These are phyloP conservation scores for Argentina silus DNA, from an alignment of 2,797 vertebrate genomes.

Conservation along the genomic window DNA sequence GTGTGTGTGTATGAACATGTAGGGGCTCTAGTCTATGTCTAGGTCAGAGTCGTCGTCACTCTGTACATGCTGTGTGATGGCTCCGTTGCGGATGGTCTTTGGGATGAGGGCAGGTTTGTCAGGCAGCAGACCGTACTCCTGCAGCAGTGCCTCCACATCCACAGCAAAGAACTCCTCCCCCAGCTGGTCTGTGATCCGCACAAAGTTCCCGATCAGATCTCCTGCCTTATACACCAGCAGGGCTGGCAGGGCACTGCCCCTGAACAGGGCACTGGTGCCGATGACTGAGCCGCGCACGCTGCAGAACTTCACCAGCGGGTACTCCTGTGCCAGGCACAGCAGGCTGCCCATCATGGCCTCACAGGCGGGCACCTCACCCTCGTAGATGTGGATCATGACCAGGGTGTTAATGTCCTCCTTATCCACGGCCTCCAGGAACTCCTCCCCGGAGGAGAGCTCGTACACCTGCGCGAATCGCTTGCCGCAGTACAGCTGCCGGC, in stretches of 20 bases:
- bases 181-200: constrained; percentile 95
- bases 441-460: constrained; percentile 88
- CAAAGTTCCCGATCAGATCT: constrained; percentile 96
- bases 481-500: constrained; percentile 85
- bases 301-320: constrained; percentile 94
- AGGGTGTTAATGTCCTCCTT: constrained; percentile 89
- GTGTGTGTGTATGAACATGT: constrained; percentile 16
- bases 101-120: constrained; percentile 83
- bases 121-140: constrained; percentile 93
- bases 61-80: constrained; percentile 79
- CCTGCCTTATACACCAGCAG: constrained; percentile 94
- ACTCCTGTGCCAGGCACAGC: constrained; percentile 92
- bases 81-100: constrained; percentile 81
- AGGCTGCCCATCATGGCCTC: constrained; percentile 94
- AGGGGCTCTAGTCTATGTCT: constrained; percentile 89
- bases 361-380: constrained; percentile 85
- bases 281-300: constrained; percentile 90
- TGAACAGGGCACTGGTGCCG: constrained; percentile 90
- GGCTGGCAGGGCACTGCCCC: constrained; percentile 90
- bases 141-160: constrained; percentile 93
- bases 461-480: constrained; percentile 89
- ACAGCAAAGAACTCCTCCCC: constrained; percentile 98
- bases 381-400: constrained; percentile 96
- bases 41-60: constrained; percentile 89
- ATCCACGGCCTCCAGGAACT: constrained; percentile 91